phyloP scores from a whole-genome alignment of 2,797 vertebrate species.

The Bothrops alternatus region DNA sequence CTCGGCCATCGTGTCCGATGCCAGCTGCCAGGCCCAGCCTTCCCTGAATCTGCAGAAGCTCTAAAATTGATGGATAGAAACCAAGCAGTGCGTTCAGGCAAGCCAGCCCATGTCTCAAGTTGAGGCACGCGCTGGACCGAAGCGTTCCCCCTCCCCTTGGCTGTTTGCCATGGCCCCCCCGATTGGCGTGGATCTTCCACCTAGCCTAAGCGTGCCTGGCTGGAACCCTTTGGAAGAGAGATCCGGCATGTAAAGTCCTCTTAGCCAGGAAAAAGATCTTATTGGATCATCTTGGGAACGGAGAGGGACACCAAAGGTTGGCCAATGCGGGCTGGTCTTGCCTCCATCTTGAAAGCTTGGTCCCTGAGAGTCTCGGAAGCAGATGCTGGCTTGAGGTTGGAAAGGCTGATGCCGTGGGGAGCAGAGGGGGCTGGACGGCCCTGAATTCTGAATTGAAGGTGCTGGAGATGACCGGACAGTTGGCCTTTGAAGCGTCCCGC shows the following conservation, averaged over 20 bases:
- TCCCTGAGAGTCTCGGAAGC: no score
- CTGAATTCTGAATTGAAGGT: not conserved
- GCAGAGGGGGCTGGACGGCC: not conserved
- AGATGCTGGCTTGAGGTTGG: no score
- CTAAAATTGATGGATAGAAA: not conserved
- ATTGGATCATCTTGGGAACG: not conserved
- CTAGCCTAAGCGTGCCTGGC: no score
- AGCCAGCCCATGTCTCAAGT: no score
- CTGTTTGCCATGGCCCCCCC: not conserved
- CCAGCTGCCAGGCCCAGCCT: not conserved
- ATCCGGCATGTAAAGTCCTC: not conserved
- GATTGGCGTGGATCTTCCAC: not conserved
- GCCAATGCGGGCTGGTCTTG: rapidly evolving
- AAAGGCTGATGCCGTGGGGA: not conserved
- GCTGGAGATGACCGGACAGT: not conserved
- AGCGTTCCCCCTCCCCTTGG: rapidly evolving
- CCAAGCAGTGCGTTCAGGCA: not conserved
- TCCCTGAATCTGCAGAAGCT: no score
- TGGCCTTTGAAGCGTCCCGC: not conserved
- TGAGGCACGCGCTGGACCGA: no score
- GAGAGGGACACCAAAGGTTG: not conserved
- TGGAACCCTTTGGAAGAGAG: not conserved
- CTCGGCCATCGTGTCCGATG: no score
- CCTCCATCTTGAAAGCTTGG: not conserved
- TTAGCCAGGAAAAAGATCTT: not conserved